Evolutionary conservation across 2,888 invertebrate genomes (phyloP).

Genomic region (Neoscelio sp.): DNA sequence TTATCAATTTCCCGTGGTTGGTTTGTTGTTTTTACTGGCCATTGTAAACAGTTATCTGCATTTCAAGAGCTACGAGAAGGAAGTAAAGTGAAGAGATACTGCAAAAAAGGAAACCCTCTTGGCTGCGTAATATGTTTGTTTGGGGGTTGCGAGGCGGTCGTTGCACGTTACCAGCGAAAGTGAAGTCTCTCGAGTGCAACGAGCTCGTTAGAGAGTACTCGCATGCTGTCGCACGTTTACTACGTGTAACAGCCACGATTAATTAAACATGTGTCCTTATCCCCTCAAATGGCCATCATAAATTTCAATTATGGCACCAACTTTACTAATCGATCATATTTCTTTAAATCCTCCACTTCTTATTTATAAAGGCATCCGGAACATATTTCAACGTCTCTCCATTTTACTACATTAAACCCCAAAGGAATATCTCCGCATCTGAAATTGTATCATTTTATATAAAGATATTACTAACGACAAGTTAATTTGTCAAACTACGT

Average conservation of each 20-base stretch:
- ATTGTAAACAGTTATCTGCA: too few species aligned
- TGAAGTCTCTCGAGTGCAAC: constrained; percentile 75
- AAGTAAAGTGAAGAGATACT: constrained; percentile 41
- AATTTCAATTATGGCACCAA: constrained; percentile 6
- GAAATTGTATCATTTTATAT: too few species aligned
- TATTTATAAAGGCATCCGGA: too few species aligned
- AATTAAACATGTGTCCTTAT: constrained; percentile 20
- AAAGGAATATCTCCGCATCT: too few species aligned
- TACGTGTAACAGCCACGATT: constrained; percentile 24
- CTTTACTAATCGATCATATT: constrained; percentile 17
- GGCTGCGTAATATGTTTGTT: constrained; percentile 57
- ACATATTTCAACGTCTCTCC: too few species aligned
- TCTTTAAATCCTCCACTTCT: constrained; percentile 5
- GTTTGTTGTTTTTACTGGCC: too few species aligned
- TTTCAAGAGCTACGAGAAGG: neutral
- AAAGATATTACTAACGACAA: too few species aligned
- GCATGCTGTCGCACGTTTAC: constrained; percentile 28
- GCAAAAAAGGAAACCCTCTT: constrained; percentile 44
- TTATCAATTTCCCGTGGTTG: too few species aligned
- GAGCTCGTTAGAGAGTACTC: constrained; percentile 69
- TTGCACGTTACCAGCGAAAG: constrained; percentile 75
- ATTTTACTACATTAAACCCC: too few species aligned
- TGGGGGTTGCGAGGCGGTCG: constrained; percentile 45
- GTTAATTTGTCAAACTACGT: too few species aligned
- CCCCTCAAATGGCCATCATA: neutral